Base-by-base conservation (phyloP, 2,888 invertebrate species). In the Perithous albicinctus region DNA sequence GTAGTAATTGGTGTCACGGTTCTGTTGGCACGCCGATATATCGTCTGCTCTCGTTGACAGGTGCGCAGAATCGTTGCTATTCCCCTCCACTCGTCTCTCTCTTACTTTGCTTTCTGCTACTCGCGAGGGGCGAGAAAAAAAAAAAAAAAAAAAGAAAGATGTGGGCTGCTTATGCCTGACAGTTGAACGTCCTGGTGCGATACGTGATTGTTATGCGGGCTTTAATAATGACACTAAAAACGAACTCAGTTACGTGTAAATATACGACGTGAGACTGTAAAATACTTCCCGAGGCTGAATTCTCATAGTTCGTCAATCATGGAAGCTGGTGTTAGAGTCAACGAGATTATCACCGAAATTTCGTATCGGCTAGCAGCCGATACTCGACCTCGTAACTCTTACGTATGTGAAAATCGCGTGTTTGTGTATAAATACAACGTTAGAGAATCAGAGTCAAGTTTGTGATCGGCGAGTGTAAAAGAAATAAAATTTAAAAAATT, bases 271-370 rank as follows among this genome's bases (percentile, higher is more conserved):
- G 43, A 26, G 20, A 23, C 32, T 12, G 59, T 23, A 54, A n/a
- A 69, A 41, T 15, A 26, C 5, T 20, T 18, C n/a, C n/a, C n/a
- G n/a, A n/a, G 18, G n/a, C 26, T 10, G 5, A 64, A 63, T 41
- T 1, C 29, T 35, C 29, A 41, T 38, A 1, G 23, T 32, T 74
- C 46, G 38, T 56, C 43, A 82, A 85, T 78, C 73, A 90, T 90
- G 90, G 89, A 90, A 86, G 89, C 90, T 35, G 89, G 90, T 75
- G 90, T 90, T 38, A 88, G 88, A 87, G 89, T 89, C 29, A 48
- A 73, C 23, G 12, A 12, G 12, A 29, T 18, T 12, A 46, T 29
- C 54, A 64, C 63, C 38, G 66, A 56, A 54, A 72, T 81, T 79
- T 78, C 77, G 38, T 48, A 59, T 64, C 61, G 64, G 66, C 23